phyloP scores from a whole-genome alignment of 1,140 invertebrate species.

The Drosophila ficusphila region DNA sequence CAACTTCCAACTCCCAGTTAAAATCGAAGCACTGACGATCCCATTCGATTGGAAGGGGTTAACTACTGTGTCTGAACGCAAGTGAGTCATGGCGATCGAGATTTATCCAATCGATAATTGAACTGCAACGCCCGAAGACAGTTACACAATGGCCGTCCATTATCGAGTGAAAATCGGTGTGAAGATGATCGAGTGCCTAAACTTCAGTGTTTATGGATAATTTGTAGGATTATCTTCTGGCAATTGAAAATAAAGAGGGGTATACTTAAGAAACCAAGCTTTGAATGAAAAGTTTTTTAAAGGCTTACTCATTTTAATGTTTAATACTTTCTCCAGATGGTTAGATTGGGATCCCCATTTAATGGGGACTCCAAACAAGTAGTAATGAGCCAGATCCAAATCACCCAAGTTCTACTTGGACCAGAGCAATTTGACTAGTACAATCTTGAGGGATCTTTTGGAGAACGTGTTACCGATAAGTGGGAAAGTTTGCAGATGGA shows the following conservation, averaged over 20 bases:
- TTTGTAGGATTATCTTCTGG: not conserved
- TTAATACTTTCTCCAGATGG: too few species aligned
- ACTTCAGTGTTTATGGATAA: not conserved
- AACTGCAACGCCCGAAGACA: conserved; percentile 13
- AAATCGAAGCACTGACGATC: not conserved
- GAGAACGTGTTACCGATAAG: conserved; percentile 16
- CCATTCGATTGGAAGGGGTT: not conserved
- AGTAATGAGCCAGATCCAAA: too few species aligned
- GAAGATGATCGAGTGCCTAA: conserved; percentile 4
- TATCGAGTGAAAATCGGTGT: conserved; percentile 3
- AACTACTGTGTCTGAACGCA: conserved; percentile 17
- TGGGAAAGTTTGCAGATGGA: conserved; percentile 18
- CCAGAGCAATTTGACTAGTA: not conserved
- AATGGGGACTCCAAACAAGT: too few species aligned
- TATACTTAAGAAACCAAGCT: too few species aligned
- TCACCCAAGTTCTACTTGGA: not conserved
- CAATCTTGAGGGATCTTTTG: not conserved
- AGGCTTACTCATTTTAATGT: too few species aligned
- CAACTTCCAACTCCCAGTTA: conserved; percentile 2
- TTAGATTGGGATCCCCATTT: too few species aligned
- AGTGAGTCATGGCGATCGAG: conserved; percentile 27
- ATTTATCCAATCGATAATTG: conserved; percentile 38
- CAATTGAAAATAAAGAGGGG: not conserved
- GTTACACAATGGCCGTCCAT: conserved; percentile 11
- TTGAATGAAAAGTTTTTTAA: too few species aligned